Evolutionary conservation across 2,888 invertebrate genomes (phyloP).

Genomic region (Chloroclysta siterata): DNA sequence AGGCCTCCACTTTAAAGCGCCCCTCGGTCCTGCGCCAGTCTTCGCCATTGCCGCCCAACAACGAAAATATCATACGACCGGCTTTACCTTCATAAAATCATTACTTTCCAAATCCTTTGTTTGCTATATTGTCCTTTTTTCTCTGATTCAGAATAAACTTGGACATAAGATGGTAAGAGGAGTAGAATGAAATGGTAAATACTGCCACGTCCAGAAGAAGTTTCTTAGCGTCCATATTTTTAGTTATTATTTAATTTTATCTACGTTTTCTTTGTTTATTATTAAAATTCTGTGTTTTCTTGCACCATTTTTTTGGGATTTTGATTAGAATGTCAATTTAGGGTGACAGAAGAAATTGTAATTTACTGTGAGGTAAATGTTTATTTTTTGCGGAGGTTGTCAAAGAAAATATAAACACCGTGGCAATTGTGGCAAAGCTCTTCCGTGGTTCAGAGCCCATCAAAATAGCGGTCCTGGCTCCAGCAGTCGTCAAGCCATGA

Average conservation of each 20-base stretch:
- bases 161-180: slow-evolving; percentile 60
- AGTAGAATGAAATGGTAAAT: slow-evolving; percentile 58
- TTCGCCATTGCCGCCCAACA: too few species aligned
- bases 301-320: slow-evolving; percentile 18
- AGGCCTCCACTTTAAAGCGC: too few species aligned
- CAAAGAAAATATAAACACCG: too few species aligned
- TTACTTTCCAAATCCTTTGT: slow-evolving; percentile 20
- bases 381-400: not conserved
- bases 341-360: slow-evolving; percentile 11
- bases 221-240: slow-evolving; percentile 50
- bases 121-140: slow-evolving; percentile 33
- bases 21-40: too few species aligned
- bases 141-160: slow-evolving; percentile 54
- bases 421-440: too few species aligned
- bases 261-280: slow-evolving; percentile 3
- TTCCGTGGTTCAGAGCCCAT: too few species aligned
- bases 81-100: too few species aligned
- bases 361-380: not conserved
- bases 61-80: too few species aligned
- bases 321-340: slow-evolving; percentile 7
- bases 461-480: too few species aligned
- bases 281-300: slow-evolving; percentile 1
- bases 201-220: slow-evolving; percentile 53
- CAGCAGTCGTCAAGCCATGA: too few species aligned
- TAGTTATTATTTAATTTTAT: not conserved